These are phyloP conservation scores for Trogon melanurus DNA, from an alignment of 2,113 vertebrate species.

Conservation along the genomic window DNA sequence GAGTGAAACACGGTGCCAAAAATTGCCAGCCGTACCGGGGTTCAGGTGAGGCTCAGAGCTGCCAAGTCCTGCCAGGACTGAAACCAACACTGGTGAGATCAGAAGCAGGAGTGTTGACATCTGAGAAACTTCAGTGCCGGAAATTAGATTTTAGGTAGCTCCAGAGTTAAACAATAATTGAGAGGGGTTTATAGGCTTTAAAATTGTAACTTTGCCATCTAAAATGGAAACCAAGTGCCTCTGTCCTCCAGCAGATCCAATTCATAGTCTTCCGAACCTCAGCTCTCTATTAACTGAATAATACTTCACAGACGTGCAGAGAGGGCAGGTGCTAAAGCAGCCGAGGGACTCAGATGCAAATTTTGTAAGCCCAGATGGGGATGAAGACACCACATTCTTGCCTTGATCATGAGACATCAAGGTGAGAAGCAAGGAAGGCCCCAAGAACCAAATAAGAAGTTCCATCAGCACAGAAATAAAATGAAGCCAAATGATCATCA, in stretches of 20 bases:
- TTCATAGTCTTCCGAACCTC: not conserved
- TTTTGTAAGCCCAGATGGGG: not conserved
- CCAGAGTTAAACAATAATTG: not conserved
- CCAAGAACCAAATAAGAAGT: not conserved
- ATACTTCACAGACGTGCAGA: rapidly evolving
- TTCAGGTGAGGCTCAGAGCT: not conserved
- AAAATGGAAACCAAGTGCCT: not conserved
- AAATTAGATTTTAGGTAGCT: not conserved
- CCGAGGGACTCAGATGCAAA: not conserved
- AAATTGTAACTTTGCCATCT: not conserved
- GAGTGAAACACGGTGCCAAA: not conserved
- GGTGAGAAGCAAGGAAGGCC: not conserved
- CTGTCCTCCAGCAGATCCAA: not conserved
- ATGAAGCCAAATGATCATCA: not conserved
- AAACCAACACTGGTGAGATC: not conserved
- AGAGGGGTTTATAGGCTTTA: not conserved
- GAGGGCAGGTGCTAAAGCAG: not conserved
- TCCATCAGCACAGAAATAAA: not conserved
- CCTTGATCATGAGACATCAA: not conserved
- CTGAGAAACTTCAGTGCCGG: not conserved
- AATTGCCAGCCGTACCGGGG: not conserved
- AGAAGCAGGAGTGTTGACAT: not conserved
- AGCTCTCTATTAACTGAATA: not conserved
- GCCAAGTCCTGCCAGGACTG: not conserved
- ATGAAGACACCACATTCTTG: not conserved